Conservation (phyloP, 2,888 invertebrate genomes). For the Acrobasis suavella region DNA sequence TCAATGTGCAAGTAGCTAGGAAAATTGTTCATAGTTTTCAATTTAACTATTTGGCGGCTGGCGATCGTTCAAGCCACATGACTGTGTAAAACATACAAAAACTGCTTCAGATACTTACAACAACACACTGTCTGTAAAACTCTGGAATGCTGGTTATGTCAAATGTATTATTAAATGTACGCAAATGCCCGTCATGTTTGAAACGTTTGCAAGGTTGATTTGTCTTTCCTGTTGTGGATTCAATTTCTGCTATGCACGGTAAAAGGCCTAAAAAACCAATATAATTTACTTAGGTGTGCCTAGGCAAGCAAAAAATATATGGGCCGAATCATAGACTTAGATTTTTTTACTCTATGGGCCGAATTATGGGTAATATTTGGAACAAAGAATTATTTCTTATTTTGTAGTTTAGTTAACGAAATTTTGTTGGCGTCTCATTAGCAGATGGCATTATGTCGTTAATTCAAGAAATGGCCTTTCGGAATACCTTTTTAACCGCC, state of each 20-base stretch:
- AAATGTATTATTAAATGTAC: constrained; percentile 20
- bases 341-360: too few relatives aligned
- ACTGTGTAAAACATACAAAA: constrained; percentile 18
- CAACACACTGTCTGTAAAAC: constrained; percentile 4
- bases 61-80: constrained; percentile 23
- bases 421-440: too few relatives aligned
- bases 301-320: too few relatives aligned
- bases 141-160: constrained; percentile 15
- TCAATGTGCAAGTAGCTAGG: constrained; percentile 7
- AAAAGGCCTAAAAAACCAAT: too few relatives aligned
- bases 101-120: constrained; percentile 7
- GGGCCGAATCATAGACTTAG: too few relatives aligned
- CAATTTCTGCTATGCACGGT: neutral
- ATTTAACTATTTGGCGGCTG: constrained; percentile 10
- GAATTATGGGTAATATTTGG: too few relatives aligned
- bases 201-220: constrained; percentile 8
- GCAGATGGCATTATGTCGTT: too few relatives aligned
- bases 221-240: neutral
- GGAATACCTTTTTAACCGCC: too few relatives aligned
- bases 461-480: too few relatives aligned
- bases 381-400: too few relatives aligned
- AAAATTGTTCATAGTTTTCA: constrained; percentile 3
- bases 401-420: too few relatives aligned
- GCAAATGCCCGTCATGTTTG: constrained; percentile 3
- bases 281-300: too few relatives aligned